Conservation (phyloP, 2,113 vertebrate species). For the Microcebus murinus region DNA sequence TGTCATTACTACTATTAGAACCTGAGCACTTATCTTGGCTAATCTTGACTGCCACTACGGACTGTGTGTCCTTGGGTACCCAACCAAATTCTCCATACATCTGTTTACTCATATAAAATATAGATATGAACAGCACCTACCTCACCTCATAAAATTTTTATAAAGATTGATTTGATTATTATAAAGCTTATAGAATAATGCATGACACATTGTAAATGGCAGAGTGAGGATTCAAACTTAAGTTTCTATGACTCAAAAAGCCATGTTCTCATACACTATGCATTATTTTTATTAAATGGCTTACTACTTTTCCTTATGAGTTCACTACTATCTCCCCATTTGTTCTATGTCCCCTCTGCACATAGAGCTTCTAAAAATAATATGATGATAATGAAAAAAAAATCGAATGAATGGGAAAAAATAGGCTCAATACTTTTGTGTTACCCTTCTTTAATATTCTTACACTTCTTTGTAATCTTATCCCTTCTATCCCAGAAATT, state of each 20-base stretch:
- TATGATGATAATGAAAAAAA: not conserved
- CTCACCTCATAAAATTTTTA: not conserved
- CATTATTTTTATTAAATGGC: not conserved
- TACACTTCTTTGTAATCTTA: not conserved
- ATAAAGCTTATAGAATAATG: not conserved
- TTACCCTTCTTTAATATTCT: not conserved
- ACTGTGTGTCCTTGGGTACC: not conserved
- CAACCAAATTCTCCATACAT: not conserved
- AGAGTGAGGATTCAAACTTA: not conserved
- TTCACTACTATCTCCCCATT: not conserved
- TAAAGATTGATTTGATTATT: not conserved
- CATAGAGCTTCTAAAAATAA: not conserved
- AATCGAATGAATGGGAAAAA: not conserved
- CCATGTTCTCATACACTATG: not conserved
- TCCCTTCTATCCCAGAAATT: slow-evolving; percentile 34
- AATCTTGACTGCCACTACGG: not conserved
- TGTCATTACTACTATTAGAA: not conserved
- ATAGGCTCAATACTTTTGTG: not conserved
- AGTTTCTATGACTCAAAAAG: not conserved
- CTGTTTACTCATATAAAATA: not conserved
- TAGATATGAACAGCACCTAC: not conserved
- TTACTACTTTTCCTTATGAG: slow-evolving; percentile 14
- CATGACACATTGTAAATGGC: not conserved
- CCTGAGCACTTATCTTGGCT: not conserved
- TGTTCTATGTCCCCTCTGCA: not conserved